phyloP scores from a whole-genome alignment of 2,888 invertebrate species.

The Patella caerulea region DNA sequence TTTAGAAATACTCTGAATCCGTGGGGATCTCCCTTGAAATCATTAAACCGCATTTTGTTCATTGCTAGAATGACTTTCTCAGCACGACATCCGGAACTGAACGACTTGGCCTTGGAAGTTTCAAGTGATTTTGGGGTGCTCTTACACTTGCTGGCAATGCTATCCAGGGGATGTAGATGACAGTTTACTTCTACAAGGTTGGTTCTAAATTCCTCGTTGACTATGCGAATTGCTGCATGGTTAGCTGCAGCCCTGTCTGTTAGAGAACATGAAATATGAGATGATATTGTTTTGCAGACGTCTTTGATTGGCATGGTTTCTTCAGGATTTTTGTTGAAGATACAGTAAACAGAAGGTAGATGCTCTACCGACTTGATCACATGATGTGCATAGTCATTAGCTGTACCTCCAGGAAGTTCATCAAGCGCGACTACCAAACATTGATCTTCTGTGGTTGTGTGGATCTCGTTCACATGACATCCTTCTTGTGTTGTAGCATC shows the following conservation, averaged over 20 bases:
- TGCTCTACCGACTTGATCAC: slow-evolving; percentile 23
- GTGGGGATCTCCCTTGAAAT: slow-evolving; percentile 38
- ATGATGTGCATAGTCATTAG: slow-evolving; percentile 32
- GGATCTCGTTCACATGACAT: slow-evolving; percentile 25
- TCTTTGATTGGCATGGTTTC: slow-evolving; percentile 12
- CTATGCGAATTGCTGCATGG: slow-evolving; percentile 23
- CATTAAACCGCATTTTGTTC: slow-evolving; percentile 39
- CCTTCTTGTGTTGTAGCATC: slow-evolving; percentile 35
- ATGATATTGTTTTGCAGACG: slow-evolving; percentile 21
- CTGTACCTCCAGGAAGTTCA: slow-evolving; percentile 34
- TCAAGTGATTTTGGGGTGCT: slow-evolving; percentile 23
- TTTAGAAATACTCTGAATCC: slow-evolving; percentile 33
- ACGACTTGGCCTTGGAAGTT: slow-evolving; percentile 24
- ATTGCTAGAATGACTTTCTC: slow-evolving; percentile 36
- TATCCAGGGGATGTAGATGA: slow-evolving; percentile 33
- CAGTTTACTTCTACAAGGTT: slow-evolving; percentile 33
- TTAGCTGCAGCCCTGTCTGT: slow-evolving; percentile 33
- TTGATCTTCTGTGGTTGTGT: slow-evolving; percentile 28
- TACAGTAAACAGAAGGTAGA: slow-evolving; percentile 19
- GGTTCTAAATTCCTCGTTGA: slow-evolving; percentile 21
- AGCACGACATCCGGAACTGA: slow-evolving; percentile 34
- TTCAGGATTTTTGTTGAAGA: slow-evolving; percentile 13
- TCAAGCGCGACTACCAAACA: slow-evolving; percentile 29
- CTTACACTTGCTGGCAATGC: slow-evolving; percentile 26
- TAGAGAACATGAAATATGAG: slow-evolving; percentile 31